Evolutionary conservation across 2,797 vertebrate genomes (phyloP).

Genomic region (Neosilurus mollespiculum): DNA sequence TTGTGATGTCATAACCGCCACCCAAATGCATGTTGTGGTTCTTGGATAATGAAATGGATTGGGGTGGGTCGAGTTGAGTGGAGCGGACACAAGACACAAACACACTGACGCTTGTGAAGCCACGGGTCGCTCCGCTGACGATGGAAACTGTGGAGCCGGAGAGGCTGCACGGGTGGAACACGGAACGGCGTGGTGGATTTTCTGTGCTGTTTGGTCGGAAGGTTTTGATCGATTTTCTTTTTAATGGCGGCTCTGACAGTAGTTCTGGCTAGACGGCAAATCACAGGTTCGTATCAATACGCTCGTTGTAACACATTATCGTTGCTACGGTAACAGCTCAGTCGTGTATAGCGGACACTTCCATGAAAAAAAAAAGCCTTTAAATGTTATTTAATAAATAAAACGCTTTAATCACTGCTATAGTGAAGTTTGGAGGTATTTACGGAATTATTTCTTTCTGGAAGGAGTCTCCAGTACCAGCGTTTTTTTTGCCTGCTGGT

Average conservation of each 20-base stretch:
- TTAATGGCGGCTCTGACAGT: no score
- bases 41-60: slow-evolving; percentile 51
- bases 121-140: slow-evolving; percentile 60
- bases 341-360: neutral
- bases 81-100: slow-evolving; percentile 55
- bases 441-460: neutral
- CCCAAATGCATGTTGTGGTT: slow-evolving; percentile 53
- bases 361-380: neutral
- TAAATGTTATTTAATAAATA: neutral
- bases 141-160: slow-evolving; percentile 47
- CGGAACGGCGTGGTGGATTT: neutral
- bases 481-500: no score
- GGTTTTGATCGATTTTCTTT: no score
- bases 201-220: neutral
- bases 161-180: neutral
- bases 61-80: neutral
- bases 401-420: neutral
- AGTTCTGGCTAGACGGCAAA: no score
- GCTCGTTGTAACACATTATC: no score
- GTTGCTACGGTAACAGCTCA: no score
- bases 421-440: neutral
- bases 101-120: slow-evolving; percentile 65
- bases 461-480: neutral
- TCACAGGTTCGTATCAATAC: no score
- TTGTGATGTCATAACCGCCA: slow-evolving; percentile 47